Percentiles rank a stretch among this genome's conserved stretches.
Conservation (phyloP, 1,140 invertebrate species). For the Drepana arcuata region DNA sequence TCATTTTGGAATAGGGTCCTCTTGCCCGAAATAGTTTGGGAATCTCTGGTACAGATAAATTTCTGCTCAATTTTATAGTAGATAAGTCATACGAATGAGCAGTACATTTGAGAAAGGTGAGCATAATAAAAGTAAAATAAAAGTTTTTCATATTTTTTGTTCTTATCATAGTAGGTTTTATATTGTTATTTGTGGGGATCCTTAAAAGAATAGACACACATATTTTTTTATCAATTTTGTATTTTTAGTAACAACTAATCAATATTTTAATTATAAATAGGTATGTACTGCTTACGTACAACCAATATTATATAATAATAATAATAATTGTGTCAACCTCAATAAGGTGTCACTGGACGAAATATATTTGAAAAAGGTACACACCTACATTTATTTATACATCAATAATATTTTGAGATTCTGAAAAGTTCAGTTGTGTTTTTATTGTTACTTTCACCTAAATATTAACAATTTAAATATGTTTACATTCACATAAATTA, state of each 20-base stretch:
- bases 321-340: constrained; percentile 48
- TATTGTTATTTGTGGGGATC: neutral
- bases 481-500: constrained; percentile 67
- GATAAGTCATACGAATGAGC: no score
- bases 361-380: constrained; percentile 53
- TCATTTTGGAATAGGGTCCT: neutral
- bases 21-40: constrained; percentile 12
- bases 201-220: constrained; percentile 8
- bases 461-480: constrained; percentile 61
- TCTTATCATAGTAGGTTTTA: neutral
- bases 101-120: no score
- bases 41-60: no score
- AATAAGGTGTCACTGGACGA: constrained; percentile 50
- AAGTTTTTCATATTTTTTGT: neutral
- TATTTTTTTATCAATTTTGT: constrained; percentile 54
- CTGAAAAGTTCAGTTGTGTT: constrained; percentile 63
- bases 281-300: constrained; percentile 58
- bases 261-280: constrained; percentile 67
- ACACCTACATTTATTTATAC: constrained; percentile 35
- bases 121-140: no score
- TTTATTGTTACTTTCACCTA: constrained; percentile 52
- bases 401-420: constrained; percentile 61
- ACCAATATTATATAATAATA: constrained; percentile 51
- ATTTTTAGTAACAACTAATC: constrained; percentile 71
- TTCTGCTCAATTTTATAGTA: no score